Evolutionary conservation across 2,113 vertebrate genomes (phyloP).

Genomic region (Camelus dromedarius): DNA sequence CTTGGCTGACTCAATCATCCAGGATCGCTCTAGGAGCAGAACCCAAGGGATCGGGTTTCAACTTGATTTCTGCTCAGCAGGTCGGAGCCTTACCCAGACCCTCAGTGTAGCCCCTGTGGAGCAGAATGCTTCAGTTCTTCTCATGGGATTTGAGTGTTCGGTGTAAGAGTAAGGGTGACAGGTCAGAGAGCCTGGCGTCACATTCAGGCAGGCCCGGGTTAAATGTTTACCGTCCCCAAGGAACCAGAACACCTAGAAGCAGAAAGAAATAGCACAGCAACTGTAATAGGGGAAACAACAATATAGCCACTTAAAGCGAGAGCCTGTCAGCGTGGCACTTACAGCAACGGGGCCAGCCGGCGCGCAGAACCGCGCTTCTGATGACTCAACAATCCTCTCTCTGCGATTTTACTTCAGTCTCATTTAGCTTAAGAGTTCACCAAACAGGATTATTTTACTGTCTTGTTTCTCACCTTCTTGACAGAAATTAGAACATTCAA

Average conservation of each 20-base stretch:
- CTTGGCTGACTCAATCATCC: background rate
- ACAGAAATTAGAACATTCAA: background rate
- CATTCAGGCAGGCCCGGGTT: background rate
- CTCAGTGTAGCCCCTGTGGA: background rate
- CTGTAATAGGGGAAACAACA: background rate
- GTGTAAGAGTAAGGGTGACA: background rate
- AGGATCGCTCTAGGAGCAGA: background rate
- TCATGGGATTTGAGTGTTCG: background rate
- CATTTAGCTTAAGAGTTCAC: background rate
- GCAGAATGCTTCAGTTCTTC: background rate
- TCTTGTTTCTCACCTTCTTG: slow-evolving; percentile 22
- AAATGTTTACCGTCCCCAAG: background rate
- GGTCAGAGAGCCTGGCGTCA: background rate
- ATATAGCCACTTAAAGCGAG: background rate
- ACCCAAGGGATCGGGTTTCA: background rate
- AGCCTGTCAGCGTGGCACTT: background rate
- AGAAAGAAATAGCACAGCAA: too few relatives aligned
- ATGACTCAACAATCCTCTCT: background rate
- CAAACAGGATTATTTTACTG: background rate
- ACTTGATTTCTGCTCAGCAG: fast-evolving
- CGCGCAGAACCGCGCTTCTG: background rate
- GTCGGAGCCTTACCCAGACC: background rate
- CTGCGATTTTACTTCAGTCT: background rate
- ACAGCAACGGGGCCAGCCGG: background rate
- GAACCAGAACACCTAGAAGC: background rate